phyloP scores from a whole-genome alignment of 2,113 vertebrate species.

The Lathamus discolor region DNA sequence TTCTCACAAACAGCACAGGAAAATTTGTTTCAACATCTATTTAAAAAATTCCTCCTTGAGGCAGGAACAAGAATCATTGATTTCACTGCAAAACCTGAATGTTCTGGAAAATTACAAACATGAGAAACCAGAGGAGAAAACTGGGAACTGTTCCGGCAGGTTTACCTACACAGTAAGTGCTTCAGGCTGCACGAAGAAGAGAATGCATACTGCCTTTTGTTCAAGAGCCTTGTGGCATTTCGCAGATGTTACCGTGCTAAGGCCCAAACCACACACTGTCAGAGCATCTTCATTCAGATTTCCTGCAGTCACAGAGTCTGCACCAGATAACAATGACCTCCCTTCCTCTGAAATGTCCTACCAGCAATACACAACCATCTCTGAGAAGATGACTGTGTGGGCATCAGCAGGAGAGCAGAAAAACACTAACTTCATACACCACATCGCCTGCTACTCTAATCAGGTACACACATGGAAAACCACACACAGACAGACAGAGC shows the following conservation, averaged over 20 bases:
- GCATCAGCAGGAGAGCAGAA: background rate
- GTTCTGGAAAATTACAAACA: background rate
- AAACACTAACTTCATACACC: background rate
- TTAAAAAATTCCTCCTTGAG: background rate
- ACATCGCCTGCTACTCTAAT: background rate
- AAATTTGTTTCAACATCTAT: background rate
- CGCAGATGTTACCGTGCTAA: background rate
- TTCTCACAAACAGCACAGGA: background rate
- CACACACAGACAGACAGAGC: background rate
- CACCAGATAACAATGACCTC: background rate
- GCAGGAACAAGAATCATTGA: background rate
- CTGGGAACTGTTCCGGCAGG: background rate
- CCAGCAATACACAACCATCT: background rate
- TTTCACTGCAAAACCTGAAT: background rate
- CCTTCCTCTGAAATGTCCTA: background rate
- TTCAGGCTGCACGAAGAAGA: background rate
- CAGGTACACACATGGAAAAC: background rate
- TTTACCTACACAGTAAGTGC: background rate
- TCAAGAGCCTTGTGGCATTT: background rate
- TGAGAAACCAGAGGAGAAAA: background rate
- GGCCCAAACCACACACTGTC: background rate
- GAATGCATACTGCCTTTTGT: background rate
- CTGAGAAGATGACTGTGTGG: background rate
- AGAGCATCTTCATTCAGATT: background rate
- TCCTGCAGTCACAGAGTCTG: background rate